These are phyloP conservation scores for Cerastis leucographa DNA, from an alignment of 2,888 invertebrate genomes.

Conservation along the genomic window DNA sequence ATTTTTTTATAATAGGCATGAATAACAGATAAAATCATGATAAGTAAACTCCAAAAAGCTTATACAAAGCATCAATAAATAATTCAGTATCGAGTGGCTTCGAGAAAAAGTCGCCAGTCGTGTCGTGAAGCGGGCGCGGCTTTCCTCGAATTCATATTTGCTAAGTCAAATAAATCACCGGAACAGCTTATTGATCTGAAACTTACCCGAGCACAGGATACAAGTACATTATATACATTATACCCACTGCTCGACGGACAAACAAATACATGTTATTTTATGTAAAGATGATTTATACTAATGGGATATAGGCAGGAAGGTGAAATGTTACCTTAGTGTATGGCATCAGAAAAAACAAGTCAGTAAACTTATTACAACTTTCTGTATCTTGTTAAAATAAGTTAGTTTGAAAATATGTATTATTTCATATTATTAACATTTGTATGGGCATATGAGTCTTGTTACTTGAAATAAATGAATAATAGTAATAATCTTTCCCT, in stretches of 20 bases:
- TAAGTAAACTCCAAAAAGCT: background rate
- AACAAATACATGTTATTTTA: constrained; percentile 34
- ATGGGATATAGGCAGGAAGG: constrained; percentile 25
- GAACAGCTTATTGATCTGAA: constrained; percentile 46
- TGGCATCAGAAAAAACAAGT: background rate
- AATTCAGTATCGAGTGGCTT: background rate
- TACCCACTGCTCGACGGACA: constrained; percentile 9
- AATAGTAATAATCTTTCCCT: no score
- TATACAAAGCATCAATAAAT: constrained; percentile 18
- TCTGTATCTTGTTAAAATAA: background rate
- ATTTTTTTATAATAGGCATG: background rate
- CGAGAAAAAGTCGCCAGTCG: background rate
- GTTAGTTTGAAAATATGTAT: background rate
- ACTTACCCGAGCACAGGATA: background rate
- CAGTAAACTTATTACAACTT: background rate
- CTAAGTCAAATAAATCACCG: constrained; percentile 30
- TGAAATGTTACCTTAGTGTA: background rate
- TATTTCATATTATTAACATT: constrained; percentile 11
- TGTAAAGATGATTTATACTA: constrained; percentile 34
- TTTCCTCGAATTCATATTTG: constrained; percentile 31
- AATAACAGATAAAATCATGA: background rate
- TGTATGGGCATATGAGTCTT: no score
- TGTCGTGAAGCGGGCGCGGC: constrained; percentile 15
- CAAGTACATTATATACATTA: background rate
- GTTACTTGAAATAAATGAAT: no score